These are phyloP conservation scores for Drosophila watanabei DNA, from an alignment of 1,140 invertebrate species.

Conservation along the genomic window DNA sequence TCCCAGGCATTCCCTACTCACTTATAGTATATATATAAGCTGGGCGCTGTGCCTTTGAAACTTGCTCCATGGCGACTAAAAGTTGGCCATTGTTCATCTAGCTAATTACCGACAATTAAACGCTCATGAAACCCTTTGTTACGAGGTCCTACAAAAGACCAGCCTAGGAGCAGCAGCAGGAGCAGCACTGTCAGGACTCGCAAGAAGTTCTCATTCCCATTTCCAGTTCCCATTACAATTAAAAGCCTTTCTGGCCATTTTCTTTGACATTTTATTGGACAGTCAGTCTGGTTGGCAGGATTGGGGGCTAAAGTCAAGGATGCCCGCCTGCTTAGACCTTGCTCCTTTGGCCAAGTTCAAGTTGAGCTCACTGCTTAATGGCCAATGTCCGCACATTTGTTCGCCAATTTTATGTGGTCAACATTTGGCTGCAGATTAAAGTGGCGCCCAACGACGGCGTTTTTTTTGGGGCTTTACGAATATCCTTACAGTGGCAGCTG, in stretches of 20 bases:
- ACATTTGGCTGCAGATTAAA: conserved; percentile 39
- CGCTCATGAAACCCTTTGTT: conserved; percentile 65
- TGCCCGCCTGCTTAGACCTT: conserved; percentile 14
- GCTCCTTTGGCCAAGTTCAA: conserved; percentile 31
- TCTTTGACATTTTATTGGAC: conserved; percentile 80
- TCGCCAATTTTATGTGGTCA: conserved; percentile 41
- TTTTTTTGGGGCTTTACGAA: conserved; percentile 5
- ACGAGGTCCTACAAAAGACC: conserved; percentile 10
- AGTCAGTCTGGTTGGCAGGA: conserved; percentile 8
- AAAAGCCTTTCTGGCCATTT: conserved; percentile 72
- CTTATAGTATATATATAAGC: not conserved
- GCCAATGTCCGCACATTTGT: conserved; percentile 48
- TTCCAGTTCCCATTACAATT: conserved; percentile 72
- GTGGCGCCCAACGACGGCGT: conserved; percentile 6
- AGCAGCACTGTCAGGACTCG: not conserved
- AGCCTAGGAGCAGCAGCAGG: not conserved
- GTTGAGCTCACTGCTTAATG: conserved; percentile 29
- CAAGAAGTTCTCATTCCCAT: conserved; percentile 34
- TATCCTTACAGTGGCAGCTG: conserved; percentile 28
- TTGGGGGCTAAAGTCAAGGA: conserved; percentile 23
- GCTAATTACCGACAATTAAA: conserved; percentile 79
- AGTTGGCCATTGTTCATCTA: conserved; percentile 56
- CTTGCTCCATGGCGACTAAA: conserved; percentile 35
- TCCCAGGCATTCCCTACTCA: not conserved
- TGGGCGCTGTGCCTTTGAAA: conserved; percentile 28